These are phyloP conservation scores for Colistium nudipinnis DNA, from an alignment of 2,113 vertebrate species.

Conservation along the genomic window DNA sequence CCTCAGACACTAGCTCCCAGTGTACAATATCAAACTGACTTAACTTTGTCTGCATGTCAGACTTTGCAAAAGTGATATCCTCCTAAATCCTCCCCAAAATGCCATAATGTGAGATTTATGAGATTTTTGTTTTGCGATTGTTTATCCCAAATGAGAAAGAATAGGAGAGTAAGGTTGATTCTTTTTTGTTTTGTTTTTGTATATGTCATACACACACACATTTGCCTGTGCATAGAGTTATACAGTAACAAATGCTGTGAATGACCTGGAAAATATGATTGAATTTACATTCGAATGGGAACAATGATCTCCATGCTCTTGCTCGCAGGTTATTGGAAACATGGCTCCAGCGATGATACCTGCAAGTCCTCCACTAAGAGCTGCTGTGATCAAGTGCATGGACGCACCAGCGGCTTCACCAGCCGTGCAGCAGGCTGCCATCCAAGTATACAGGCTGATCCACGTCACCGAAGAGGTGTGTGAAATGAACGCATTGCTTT, in stretches of 20 bases:
- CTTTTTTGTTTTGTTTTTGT: too few species aligned
- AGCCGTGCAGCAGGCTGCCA: slow-evolving; percentile 89
- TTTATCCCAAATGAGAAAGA: too few species aligned
- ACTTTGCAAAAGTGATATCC: too few species aligned
- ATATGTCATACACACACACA: too few species aligned
- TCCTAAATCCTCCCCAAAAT: too few species aligned
- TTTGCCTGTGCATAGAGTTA: too few species aligned
- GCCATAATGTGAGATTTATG: too few species aligned
- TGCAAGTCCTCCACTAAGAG: slow-evolving; percentile 82
- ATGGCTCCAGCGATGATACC: slow-evolving; percentile 87
- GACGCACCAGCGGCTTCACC: slow-evolving; percentile 78
- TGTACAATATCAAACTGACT: too few species aligned
- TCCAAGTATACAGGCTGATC: slow-evolving; percentile 90
- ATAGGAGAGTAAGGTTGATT: too few species aligned
- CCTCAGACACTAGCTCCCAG: too few species aligned
- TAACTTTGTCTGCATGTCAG: too few species aligned
- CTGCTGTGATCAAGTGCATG: slow-evolving; percentile 84
- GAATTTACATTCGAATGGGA: background rate
- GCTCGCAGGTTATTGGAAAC: slow-evolving; percentile 89
- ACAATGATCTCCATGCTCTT: background rate
- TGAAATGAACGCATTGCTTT: background rate
- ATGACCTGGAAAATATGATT: background rate
- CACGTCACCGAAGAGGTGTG: slow-evolving; percentile 85
- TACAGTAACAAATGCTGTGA: background rate
- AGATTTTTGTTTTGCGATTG: too few species aligned